Evolutionary conservation across 2,888 invertebrate genomes (phyloP), one percentile per base, ranked within the genome.

Genomic region (Kryphioiulus occultus): DNA sequence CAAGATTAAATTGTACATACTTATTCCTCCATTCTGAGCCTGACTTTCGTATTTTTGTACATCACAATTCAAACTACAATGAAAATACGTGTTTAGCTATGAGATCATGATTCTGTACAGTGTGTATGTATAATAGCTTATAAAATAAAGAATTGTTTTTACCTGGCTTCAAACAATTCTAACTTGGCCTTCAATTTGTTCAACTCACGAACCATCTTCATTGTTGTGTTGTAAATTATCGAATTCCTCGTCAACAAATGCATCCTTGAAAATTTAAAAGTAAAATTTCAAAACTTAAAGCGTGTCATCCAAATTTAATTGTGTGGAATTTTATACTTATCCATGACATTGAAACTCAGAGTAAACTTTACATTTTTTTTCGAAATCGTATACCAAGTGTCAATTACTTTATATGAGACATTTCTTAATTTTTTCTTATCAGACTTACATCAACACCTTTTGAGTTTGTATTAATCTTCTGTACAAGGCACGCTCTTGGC

Each of bases 1-100:
- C 86, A 30, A 22, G 39, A 82, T 32, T 15, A 85, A 85, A 7
- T 9, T 86, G 22, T 1, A 83, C 86, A 87, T 30, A 88, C 88
- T 86, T 82, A 88, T 87, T 12, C 88, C 88, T 82, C 88, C 88
- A 30, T 86, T 68, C 35, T 86, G 32, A 19, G 88, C 88, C 35
- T 88, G 88, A 17, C n/a, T 59, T 88, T 88, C 86, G 44, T 88
- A 88, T 83, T 86, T 88, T 42, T 87, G 83, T 0, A 87, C 83
- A 88, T 88, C 88, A 30, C 26, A 82, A 68, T 88, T 35, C 17
- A 88, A 42, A 39, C 88, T 88, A 83, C 9, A 88, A 86, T 39
- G 15, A 42, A 30, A 30, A 32, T 68, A 35, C 1, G 22, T 35
- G 30, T 15, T 30, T 78, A 32, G 1, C 19, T 68, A 32, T 7